phyloP scores from a whole-genome alignment of 2,797 vertebrate genomes.

The Salarias fasciatus region DNA sequence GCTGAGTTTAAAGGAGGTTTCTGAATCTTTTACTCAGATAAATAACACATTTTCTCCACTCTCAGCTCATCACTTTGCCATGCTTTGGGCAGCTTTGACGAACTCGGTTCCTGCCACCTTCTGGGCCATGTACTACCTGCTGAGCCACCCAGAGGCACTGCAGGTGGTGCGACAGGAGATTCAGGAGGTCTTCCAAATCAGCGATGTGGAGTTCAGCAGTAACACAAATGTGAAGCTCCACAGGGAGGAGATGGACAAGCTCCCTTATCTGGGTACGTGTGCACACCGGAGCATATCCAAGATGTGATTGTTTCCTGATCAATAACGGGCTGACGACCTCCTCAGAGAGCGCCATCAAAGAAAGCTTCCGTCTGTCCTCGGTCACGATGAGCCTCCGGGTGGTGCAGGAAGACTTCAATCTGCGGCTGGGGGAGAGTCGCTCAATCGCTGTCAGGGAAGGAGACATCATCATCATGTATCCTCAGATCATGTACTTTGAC shows the following conservation, averaged over 20 bases:
- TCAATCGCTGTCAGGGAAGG: slow-evolving; percentile 82
- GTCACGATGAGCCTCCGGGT: slow-evolving; percentile 89
- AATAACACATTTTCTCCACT: not conserved
- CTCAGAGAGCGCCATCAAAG: slow-evolving; percentile 89
- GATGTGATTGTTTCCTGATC: not conserved
- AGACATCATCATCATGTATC: slow-evolving; percentile 89
- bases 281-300: too few relatives aligned
- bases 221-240: slow-evolving; percentile 78
- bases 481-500: slow-evolving; percentile 88
- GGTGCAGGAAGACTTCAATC: slow-evolving; percentile 84
- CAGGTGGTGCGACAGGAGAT: slow-evolving; percentile 86
- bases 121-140: slow-evolving; percentile 91
- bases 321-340: not conserved
- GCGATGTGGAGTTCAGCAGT: slow-evolving; percentile 74
- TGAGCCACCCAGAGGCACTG: slow-evolving; percentile 86
- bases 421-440: slow-evolving; percentile 54
- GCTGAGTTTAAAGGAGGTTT: too few relatives aligned
- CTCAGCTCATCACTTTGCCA: slow-evolving; percentile 93
- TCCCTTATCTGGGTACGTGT: slow-evolving; percentile 87
- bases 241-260: slow-evolving; percentile 88
- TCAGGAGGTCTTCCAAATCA: slow-evolving; percentile 82
- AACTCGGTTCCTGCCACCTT: slow-evolving; percentile 92
- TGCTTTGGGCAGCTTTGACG: slow-evolving; percentile 93
- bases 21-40: too few relatives aligned
- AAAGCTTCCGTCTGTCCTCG: slow-evolving; percentile 88